A percentile compares a stretch with the other conserved stretches of the same genome.
Conservation (phyloP, 1,140 invertebrate genomes). For the Neodiprion lecontei region DNA sequence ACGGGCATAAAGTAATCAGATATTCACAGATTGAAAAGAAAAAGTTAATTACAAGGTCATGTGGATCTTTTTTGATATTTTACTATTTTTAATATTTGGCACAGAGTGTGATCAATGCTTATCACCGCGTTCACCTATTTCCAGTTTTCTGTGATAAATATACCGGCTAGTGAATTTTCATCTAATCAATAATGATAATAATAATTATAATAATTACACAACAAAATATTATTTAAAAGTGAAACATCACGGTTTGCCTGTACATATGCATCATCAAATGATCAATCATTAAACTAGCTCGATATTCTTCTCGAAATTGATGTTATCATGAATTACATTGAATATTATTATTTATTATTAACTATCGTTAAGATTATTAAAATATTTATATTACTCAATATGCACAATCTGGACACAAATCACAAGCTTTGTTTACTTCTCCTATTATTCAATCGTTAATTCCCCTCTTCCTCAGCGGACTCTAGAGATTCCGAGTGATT, state of each 20-base stretch:
- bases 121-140: background rate
- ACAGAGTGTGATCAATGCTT: background rate
- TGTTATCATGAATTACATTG: slow-evolving; percentile 5
- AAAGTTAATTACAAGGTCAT: background rate
- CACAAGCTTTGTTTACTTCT: slow-evolving; percentile 11
- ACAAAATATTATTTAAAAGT: background rate
- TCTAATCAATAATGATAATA: slow-evolving; percentile 7
- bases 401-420: slow-evolving; percentile 25
- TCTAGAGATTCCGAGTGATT: slow-evolving; percentile 8
- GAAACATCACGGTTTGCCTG: slow-evolving; percentile 6
- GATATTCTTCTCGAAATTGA: background rate
- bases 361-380: slow-evolving; percentile 25
- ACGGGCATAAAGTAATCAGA: no score
- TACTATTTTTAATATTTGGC: background rate
- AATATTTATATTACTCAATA: slow-evolving; percentile 24
- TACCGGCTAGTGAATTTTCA: background rate
- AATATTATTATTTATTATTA: slow-evolving; percentile 6
- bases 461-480: background rate
- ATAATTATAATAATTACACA: background rate
- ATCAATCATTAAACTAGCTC: slow-evolving; percentile 1
- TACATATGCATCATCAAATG: background rate
- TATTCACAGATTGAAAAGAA: background rate
- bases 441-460: background rate
- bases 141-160: slow-evolving; percentile 5
- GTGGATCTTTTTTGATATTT: no score